Evolutionary conservation across 2,888 invertebrate genomes (phyloP), one percentile per base, ranked within the genome.

Genomic region (Agriopis aurantiaria): DNA sequence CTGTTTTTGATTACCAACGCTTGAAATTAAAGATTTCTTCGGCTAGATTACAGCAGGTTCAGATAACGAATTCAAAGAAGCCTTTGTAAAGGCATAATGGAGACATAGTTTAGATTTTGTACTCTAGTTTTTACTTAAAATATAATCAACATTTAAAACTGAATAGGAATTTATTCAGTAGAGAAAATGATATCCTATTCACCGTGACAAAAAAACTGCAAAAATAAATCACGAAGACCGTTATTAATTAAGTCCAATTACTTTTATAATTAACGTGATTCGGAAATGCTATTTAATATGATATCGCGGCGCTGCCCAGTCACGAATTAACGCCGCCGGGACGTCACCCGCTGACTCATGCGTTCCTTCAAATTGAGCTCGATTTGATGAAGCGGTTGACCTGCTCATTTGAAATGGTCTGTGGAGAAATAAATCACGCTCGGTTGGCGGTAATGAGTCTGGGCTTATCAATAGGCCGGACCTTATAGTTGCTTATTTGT

Each of bases 301-400:
- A 57, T 64, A 64, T 48, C 55, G 59, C 49, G 41, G 41, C 49
- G 43, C 40, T 40, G 17, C 41, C 14, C 40, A 17, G 57, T 57
- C 64, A 57, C 43, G 59, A 67, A 66, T 70, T 49, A 66, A 43
- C 56, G 51, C 49, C 33, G 46, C 49, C 45, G 46, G 63, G 62
- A 65, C 70, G 70, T 66, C 70, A 70, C 33, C 7, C 1, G 61
- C 61, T 59, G 70, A 71, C n/a, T 63, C 66, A 64, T 60, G 69
- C 61, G 52, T 60, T 59, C 43, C 49, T 55, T 43, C 33, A 62
- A 62, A 71, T 63, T 66, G 59, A 63, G 59, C 66, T 59, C 59
- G 45, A 59, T 55, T 48, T 46, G 59, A 67, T 65, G 48, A 53
- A 65, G 53, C 51, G 51, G 63, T 48, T 58, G 69, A 55, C 53